These are phyloP conservation scores for Oopsacas minuta DNA, from an alignment of 37 sponge, comb jelly and placozoan species.

Conservation along the genomic window DNA sequence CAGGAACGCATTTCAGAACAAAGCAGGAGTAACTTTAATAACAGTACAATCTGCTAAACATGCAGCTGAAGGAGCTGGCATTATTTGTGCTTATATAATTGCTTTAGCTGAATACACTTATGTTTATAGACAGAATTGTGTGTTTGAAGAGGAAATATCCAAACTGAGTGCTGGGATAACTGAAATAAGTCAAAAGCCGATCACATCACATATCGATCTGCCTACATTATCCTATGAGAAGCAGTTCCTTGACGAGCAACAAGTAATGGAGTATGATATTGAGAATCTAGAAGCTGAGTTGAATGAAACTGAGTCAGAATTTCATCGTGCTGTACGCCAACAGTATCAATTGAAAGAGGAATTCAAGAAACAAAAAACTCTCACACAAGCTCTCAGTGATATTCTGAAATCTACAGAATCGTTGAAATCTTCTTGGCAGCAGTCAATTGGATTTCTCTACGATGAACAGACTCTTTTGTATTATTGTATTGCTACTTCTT, in stretches of 20 bases:
- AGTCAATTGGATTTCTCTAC: background rate
- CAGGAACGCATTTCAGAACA: background rate
- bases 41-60: slow-evolving; percentile 17
- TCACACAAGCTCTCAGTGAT: background rate
- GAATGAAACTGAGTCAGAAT: background rate
- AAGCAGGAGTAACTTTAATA: background rate
- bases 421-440: background rate
- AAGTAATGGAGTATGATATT: background rate
- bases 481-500: background rate
- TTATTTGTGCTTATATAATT: background rate
- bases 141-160: background rate
- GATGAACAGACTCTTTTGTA: background rate
- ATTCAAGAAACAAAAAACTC: background rate
- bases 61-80: background rate
- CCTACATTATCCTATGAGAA: background rate
- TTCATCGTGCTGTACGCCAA: background rate
- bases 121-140: background rate
- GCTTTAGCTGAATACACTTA: background rate
- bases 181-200: background rate
- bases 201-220: background rate
- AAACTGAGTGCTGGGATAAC: background rate
- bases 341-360: background rate
- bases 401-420: background rate
- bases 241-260: background rate
- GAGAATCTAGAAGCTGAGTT: background rate